Percentiles rank a stretch among this genome's conserved stretches.
These are phyloP conservation scores for Eristalinus sepulchralis DNA, from an alignment of 2,888 invertebrate species.

Conservation along the genomic window DNA sequence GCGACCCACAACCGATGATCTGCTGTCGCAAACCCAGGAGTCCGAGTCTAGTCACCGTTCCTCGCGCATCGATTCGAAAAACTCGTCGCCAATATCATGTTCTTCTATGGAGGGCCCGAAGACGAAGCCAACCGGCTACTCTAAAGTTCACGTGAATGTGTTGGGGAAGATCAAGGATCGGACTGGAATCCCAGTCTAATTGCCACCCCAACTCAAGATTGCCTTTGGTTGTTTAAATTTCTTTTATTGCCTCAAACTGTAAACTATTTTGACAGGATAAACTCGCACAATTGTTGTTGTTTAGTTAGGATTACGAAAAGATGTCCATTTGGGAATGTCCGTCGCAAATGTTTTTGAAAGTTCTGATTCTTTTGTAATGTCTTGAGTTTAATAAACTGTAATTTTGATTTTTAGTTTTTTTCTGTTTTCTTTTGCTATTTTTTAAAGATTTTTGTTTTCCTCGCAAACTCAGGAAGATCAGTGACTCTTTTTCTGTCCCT, in stretches of 20 bases:
- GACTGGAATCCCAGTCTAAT: constrained; percentile 80
- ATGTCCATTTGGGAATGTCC: not conserved
- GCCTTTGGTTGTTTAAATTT: constrained; percentile 47
- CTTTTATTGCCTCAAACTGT: constrained; percentile 31
- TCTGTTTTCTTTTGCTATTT: not conserved
- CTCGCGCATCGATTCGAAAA: constrained; percentile 77
- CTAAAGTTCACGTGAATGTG: constrained; percentile 80
- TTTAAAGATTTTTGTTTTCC: not conserved
- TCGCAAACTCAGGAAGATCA: not conserved
- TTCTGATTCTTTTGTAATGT: not conserved
- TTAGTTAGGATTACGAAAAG: constrained; percentile 10
- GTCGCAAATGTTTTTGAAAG: not conserved
- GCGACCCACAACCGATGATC: constrained; percentile 76
- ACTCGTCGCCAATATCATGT: constrained; percentile 79
- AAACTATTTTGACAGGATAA: constrained; percentile 19
- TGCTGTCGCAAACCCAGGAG: constrained; percentile 73
- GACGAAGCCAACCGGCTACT: constrained; percentile 77
- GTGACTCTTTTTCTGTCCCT: no score
- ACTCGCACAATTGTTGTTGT: constrained; percentile 49
- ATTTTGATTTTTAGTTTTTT: not conserved
- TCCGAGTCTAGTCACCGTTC: constrained; percentile 77
- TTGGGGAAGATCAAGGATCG: constrained; percentile 81
- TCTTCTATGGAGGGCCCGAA: constrained; percentile 75
- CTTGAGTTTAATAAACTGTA: not conserved
- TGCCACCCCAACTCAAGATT: not conserved